Evolutionary conservation across 2,113 vertebrate species (phyloP), one percentile per base, ranked within the genome.

Genomic region (Semnopithecus entellus): DNA sequence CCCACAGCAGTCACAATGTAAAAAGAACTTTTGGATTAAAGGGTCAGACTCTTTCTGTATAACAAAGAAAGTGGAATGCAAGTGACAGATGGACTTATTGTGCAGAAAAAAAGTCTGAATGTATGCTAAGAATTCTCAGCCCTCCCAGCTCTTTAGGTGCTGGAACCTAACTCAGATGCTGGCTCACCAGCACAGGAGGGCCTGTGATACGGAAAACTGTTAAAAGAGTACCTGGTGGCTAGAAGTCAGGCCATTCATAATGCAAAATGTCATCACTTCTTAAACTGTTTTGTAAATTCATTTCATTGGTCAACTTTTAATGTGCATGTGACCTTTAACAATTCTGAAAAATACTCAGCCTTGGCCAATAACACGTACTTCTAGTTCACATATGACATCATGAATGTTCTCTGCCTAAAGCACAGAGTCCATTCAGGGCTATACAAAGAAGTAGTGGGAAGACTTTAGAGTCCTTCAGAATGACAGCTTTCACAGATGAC

Each of bases 401-500:
- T 12, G 86, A 32, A 2, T 72, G 88, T 8, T 72, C 76, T 81
- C 91, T 96, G 45, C 97, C 95, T 93, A 99, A 97, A 57, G 98
- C 98, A 91, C 95, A 90, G 40, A 99, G 98, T 48, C 99, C 99
- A 32, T 90, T 97, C 88, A 99, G 79, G 8, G 98, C 98, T 48
- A 99, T 98, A 10, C 98, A 99, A 40, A 99, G 98, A 95, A 99
- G 87, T 1, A 99, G 97, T 0, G 99, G 99, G 72, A 70, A 92
- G 90, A 98, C 90, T 23, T 96, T 91, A 0, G 98, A 93, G 6
- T 97, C 97, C 45, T 97, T 88, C 64, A 18, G 90, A 70, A 99
- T 98, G 96, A 98, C 59, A 13, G 97, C 99, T 97, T 88, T 98
- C 14, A 99, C 85, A 0, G 97, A 97, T n/a, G 99, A 98, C 43